These are phyloP conservation scores for Camptogramma bilineatum DNA, from an alignment of 2,888 invertebrate species.

Conservation along the genomic window DNA sequence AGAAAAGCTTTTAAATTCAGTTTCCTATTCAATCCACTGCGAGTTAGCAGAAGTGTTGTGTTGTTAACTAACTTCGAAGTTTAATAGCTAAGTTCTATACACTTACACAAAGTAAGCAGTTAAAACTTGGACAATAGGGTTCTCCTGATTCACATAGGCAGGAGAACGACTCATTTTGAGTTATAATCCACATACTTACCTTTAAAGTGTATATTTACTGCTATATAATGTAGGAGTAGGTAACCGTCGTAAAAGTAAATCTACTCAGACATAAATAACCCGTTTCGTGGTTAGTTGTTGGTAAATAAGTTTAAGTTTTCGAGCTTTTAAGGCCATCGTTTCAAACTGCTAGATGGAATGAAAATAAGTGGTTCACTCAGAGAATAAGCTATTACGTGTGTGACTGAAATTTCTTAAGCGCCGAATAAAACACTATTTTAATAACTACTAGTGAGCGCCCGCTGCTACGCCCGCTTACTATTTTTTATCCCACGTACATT, in stretches of 20 bases:
- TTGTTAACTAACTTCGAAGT: slow-evolving; percentile 24
- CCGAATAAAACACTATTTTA: too few species aligned
- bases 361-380: slow-evolving; percentile 5
- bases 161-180: slow-evolving; percentile 25
- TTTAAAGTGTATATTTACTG: slow-evolving; percentile 4
- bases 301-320: slow-evolving; percentile 26
- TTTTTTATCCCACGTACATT: too few species aligned
- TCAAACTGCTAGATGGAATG: slow-evolving; percentile 16
- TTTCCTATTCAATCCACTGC: slow-evolving; percentile 13
- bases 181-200: slow-evolving; percentile 9
- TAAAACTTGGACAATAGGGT: slow-evolving; percentile 22
- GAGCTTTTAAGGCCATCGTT: slow-evolving; percentile 14
- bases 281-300: slow-evolving; percentile 18
- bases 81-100: slow-evolving; percentile 23
- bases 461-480: too few species aligned
- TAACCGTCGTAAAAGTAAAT: slow-evolving; percentile 28
- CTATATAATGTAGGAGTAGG: not conserved
- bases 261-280: slow-evolving; percentile 21
- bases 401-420: too few species aligned
- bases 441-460: too few species aligned
- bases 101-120: slow-evolving; percentile 24
- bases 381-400: not conserved
- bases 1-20: slow-evolving; percentile 13
- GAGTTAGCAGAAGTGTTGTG: slow-evolving; percentile 12
- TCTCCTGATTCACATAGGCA: slow-evolving; percentile 15